These are phyloP conservation scores for Calephelis nemesis DNA, from an alignment of 1,140 invertebrate genomes.

Conservation along the genomic window DNA sequence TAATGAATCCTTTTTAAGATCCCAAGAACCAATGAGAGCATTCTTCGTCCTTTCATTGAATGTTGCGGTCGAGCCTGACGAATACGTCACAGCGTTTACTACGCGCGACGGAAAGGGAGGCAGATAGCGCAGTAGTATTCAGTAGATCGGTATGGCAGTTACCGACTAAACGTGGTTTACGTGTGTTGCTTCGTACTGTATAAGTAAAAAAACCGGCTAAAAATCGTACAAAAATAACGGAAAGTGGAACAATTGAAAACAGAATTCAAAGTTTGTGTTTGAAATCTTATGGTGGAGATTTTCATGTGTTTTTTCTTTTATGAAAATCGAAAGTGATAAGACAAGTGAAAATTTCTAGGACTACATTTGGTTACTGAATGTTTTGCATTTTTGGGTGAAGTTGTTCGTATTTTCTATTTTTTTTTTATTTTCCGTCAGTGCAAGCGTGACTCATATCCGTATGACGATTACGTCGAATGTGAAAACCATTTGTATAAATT, in stretches of 20 bases:
- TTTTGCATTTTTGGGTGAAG: conserved; percentile 12
- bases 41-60: conserved; percentile 59
- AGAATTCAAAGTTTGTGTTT: conserved; percentile 1
- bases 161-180: conserved; percentile 45
- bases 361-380: conserved; percentile 25
- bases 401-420: not conserved
- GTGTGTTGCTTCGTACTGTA: conserved; percentile 36
- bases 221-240: conserved; percentile 9
- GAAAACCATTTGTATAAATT: not conserved
- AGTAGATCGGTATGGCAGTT: conserved; percentile 43
- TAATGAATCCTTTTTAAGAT: conserved; percentile 21
- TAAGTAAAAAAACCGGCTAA: not conserved
- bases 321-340: conserved; percentile 51
- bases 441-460: conserved; percentile 1
- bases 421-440: not conserved
- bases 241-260: not conserved
- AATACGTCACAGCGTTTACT: conserved; percentile 63
- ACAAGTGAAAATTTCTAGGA: conserved; percentile 64
- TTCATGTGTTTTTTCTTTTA: conserved; percentile 23
- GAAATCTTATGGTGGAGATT: not conserved
- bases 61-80: conserved; percentile 51
- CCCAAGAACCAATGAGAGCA: conserved; percentile 4
- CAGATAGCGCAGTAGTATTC: conserved; percentile 37
- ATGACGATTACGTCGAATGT: not conserved
- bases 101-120: conserved; percentile 44